Evolutionary conservation across 2,113 vertebrate genomes (phyloP), one percentile per base, ranked within the genome.

Genomic region (Saccopteryx bilineata): DNA sequence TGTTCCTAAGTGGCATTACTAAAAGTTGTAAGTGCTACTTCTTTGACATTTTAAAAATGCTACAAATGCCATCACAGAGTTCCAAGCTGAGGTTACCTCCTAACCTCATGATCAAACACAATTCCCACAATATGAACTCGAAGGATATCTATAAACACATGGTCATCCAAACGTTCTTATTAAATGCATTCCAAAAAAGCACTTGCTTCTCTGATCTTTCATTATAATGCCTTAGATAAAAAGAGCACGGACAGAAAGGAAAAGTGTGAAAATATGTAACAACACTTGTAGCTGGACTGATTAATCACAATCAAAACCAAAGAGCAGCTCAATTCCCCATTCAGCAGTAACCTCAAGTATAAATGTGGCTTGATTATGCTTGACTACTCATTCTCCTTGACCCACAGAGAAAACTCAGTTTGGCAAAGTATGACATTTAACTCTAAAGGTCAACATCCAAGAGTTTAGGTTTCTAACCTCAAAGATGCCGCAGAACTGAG

Each of bases 271-370:
- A 84, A 82, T 72, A 8, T 75, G 11, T 66, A 80, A 87, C 52
- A 79, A 82, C 14, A 79, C 33, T 75, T 65, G 6, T 54, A 63
- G 76, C 48, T 87, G 21, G 21, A 90, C 85, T 39, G 39, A 39
- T 92, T 76, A 61, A 92, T 90, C 80, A 84, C 93, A 87, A 79
- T 63, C 81, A 75, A 90, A 95, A 72, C 65, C 78, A 85, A 90
- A 86, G 56, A 39, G 68, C 69, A 92, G 80, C 13, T 8, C 31
- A 79, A 74, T 24, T 56, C 21, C 31, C 54, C 63, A 39, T 90
- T 81, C 14, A 90, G 84, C 76, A 68, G 68, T 39, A 18, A 82
- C 14, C 46, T 28, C 23, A 92, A 80, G 24, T 68, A 75, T 17
- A 80, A 89, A 85, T 4, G 92, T 26, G 52, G 12, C 72, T 78